These are phyloP conservation scores for Myoxocephalus aenaeus DNA, from an alignment of 2,797 vertebrate species.

Conservation along the genomic window DNA sequence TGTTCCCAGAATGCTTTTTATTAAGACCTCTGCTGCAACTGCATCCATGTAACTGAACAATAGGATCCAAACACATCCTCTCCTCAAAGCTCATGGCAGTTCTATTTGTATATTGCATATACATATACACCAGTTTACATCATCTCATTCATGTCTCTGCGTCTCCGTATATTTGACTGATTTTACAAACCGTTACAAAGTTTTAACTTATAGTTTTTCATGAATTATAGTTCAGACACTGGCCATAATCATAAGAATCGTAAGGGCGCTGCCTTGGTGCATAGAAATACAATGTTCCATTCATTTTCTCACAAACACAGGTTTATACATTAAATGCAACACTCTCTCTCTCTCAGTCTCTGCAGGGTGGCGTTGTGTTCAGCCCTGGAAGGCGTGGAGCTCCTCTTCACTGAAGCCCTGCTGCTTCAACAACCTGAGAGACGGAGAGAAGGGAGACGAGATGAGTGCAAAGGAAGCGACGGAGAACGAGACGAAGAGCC, in stretches of 20 bases:
- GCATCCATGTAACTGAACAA: constrained; percentile 19
- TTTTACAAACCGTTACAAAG: not conserved
- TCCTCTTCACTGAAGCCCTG: constrained; percentile 89
- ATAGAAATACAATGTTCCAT: constrained; percentile 53
- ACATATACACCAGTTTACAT: not conserved
- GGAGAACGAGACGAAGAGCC: not conserved
- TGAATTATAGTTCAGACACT: not conserved
- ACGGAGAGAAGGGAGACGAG: not conserved
- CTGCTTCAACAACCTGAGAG: constrained; percentile 87
- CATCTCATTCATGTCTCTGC: not conserved
- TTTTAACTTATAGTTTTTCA: not conserved
- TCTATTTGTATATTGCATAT: constrained; percentile 28
- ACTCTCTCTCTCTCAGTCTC: constrained; percentile 16
- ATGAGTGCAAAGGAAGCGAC: not conserved
- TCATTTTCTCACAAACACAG: constrained; percentile 9
- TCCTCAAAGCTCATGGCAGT: not conserved
- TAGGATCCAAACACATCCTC: not conserved
- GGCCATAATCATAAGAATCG: not conserved
- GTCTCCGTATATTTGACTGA: not conserved
- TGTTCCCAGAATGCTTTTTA: constrained; percentile 16
- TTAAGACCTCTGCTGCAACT: not conserved
- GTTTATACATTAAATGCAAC: not conserved
- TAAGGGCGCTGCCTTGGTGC: constrained; percentile 33
- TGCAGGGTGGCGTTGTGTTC: not conserved
- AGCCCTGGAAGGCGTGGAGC: constrained; percentile 89